Base-by-base conservation (phyloP, 2,888 invertebrate species). In the Scrobipalpa atriplicella region DNA sequence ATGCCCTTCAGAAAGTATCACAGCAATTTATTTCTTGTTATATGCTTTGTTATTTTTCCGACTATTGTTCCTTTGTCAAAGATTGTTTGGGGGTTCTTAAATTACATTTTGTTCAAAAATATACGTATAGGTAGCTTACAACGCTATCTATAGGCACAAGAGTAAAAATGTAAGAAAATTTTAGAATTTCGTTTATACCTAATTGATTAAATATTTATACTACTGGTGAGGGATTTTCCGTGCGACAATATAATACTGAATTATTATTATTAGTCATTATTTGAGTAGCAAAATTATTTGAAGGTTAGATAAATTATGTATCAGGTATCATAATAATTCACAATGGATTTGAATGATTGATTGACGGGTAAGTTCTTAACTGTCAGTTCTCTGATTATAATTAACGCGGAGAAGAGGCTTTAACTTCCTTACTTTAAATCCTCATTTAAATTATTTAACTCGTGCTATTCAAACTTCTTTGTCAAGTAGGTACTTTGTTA, bases 11-110 rank as follows among this genome's bases (percentile, higher is more conserved):
- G 47, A 47, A 47, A 16, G 16, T 16, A 47, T n/a, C 7, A n/a
- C 1, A 47, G 47, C 47, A 47, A 47, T 47, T 47, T 47, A 43
- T 47, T 47, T 47, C 47, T n/a, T 47, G 47, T 47, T 47, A 16
- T 47, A 47, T n/a, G n/a, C 47, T 47, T 47, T 47, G n/a, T 3
- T 47, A 16, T 16, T 47, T 16, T 16, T 16, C 16, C n/a, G 47
- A 16, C 47, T 16, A 47, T 16, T 47, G 47, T 2, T n/a, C 10
- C 13, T 43, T 43, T 43, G 43, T 43, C 43, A 43, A 43, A 29
- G 29, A 29, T 29, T 29, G 5, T 29, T 5, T 29, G 29, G 29
- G 29, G 2, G 29, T n/a, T n/a, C n/a, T n/a, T n/a, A n/a, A n/a
- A 29, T 29, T 29, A 3, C 29, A 29, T 29, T 29, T 29, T 29